Base-by-base conservation (phyloP, 1,140 invertebrate genomes). In the Apis dorsata region DNA sequence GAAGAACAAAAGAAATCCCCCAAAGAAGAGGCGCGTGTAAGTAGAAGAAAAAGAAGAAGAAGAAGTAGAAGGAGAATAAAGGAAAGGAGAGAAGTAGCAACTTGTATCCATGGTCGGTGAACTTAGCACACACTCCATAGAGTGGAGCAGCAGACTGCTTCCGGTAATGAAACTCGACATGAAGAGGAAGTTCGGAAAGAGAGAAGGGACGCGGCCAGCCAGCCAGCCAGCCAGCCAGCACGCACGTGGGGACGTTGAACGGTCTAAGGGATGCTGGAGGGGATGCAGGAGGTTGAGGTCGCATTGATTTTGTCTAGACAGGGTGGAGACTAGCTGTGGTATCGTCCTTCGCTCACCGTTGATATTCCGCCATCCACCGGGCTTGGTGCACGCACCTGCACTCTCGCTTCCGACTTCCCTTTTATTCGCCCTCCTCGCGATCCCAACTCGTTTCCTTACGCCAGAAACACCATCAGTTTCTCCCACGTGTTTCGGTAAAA, bases 231-330 rank as follows among this genome's bases (percentile, higher is more conserved):
- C 80, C 70, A 57, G 80, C 59, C 71, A 76, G 68, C 80, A 82
- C 75, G 69, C 78, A 86, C 73, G 84, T 79, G 74, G 80, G 75
- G 86, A 86, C 83, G 83, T 85, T 82, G 73, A 81, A 86, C 75
- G 85, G 79, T 83, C 75, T 71, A 87, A 83, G 79, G 81, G 86
- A 79, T 66, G 86, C 81, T 80, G 70, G 85, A 79, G 83, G 72
- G 89, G 81, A 81, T 85, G 74, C 44, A 86, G 86, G 89, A 86
- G 90, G 87, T 90, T 90, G 90, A 91, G 91, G 91, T 92, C 90
- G 91, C 92, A 92, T 93, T 92, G 92, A 93, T 93, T 93, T 93
- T 92, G 92, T 93, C 92, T 93, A 92, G 92, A 93, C 92, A 90
- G 92, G 92, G 92, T 92, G 92, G 91, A 92, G 92, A 92, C 91